Base-by-base conservation (phyloP, 1,140 invertebrate species). In the Polypedilum pembai region DNA sequence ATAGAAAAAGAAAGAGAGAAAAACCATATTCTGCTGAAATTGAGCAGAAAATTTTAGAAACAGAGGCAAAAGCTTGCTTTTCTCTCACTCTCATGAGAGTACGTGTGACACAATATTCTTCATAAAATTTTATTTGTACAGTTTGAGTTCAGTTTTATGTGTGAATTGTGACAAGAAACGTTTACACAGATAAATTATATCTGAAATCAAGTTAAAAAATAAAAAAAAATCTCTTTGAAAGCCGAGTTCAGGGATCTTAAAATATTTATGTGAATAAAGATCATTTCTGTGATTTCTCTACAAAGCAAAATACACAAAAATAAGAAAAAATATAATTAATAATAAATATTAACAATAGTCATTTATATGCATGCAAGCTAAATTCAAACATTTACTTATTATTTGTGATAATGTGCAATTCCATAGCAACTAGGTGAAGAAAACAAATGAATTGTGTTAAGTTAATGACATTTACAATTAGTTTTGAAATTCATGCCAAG, bases 211-310 rank as follows among this genome's bases (percentile, higher is more conserved):
- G 7, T 56, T 1, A 17, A 56, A 56, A 56, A 56, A 69, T 20
- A 20, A 69, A 18, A 18, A 69, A 66, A 69, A 69, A 8, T 56
- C 45, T n/a, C 45, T n/a, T 56, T 56, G 45, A 56, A 33, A 56
- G 45, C 15, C 45, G 45, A 56, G 20, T 69, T 69, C 65, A 69
- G 65, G 65, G 65, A 69, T 56, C 12, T 69, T 69, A 20, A 69
- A 69, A 69, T 18, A 56, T 56, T 56, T 56, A 56, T 69, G 65
- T 69, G 17, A 20, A 20, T 21, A 69, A 20, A 69, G 20, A 17
- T 69, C 65, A 21, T 69, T 69, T 69, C 65, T 69, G 65, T 69
- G 65, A 69, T 69, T 69, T 18, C 65, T 69, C 45, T 56, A 56
- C n/a, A 56, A 12, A 15, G 8, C 8, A 56, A 56, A 56, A 56